These are phyloP conservation scores for Pomacea maculata DNA, from an alignment of 1,140 invertebrate genomes.

Conservation along the genomic window DNA sequence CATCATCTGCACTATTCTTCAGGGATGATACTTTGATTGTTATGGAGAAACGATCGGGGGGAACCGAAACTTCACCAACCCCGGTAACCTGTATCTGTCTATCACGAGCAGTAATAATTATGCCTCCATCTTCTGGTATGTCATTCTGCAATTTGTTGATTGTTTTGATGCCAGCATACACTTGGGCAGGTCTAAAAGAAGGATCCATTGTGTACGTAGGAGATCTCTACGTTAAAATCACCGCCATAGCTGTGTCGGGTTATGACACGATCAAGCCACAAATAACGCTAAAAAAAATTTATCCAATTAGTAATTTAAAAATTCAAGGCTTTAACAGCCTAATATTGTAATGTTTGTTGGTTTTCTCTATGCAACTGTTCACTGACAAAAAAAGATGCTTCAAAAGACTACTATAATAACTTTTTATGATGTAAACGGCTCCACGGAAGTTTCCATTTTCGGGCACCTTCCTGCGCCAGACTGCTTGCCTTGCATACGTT, in stretches of 20 bases:
- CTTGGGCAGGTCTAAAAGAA: conserved; percentile 8
- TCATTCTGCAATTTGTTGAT: conserved; percentile 1
- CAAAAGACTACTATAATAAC: neutral
- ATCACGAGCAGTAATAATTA: conserved; percentile 29
- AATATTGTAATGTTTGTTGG: neutral
- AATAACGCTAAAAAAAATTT: conserved; percentile 6
- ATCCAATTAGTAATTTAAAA: too few relatives aligned
- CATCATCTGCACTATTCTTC: conserved; percentile 59
- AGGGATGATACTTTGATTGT: conserved; percentile 45
- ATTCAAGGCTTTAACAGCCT: too few relatives aligned
- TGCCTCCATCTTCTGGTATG: conserved; percentile 23
- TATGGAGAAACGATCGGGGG: conserved; percentile 56
- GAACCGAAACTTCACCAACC: conserved; percentile 54
- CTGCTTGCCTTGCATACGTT: conserved; percentile 31
- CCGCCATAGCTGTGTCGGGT: conserved; percentile 20
- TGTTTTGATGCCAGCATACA: conserved; percentile 30
- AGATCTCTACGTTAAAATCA: conserved; percentile 12
- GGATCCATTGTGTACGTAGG: conserved; percentile 1
- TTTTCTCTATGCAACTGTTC: neutral
- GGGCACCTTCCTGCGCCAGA: conserved; percentile 14
- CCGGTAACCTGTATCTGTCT: conserved; percentile 58
- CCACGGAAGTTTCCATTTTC: conserved; percentile 28
- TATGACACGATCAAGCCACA: conserved; percentile 1
- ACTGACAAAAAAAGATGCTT: neutral
- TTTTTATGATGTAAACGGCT: conserved; percentile 12